Conservation (phyloP, 2,797 vertebrate species). For the Hippopotamyrus pictus region DNA sequence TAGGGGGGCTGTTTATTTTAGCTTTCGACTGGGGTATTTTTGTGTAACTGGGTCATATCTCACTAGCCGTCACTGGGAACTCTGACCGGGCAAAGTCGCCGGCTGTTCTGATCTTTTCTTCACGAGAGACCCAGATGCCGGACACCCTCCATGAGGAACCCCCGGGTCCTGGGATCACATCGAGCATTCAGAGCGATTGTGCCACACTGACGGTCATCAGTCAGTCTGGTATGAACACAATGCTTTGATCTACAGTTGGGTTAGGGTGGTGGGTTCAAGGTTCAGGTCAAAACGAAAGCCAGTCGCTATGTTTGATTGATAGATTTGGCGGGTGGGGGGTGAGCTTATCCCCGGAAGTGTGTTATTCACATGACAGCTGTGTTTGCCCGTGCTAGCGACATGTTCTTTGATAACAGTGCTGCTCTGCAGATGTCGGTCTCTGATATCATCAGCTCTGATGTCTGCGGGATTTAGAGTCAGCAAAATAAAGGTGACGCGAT, state of each 20-base stretch:
- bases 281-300: not conserved
- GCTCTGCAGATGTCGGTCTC: not conserved
- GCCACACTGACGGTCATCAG: constrained; percentile 47
- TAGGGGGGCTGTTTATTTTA: not conserved
- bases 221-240: constrained; percentile 57
- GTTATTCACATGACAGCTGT: not conserved
- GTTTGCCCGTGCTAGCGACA: not conserved
- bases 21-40: not conserved
- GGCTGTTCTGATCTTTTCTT: not conserved
- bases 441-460: not conserved
- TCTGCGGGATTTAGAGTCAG: not conserved
- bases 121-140: not conserved
- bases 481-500: not conserved
- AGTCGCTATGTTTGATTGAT: constrained; percentile 9
- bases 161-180: not conserved
- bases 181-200: constrained; percentile 49
- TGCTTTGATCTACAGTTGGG: constrained; percentile 50
- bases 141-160: not conserved
- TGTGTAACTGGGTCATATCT: not conserved
- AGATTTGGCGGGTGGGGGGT: not conserved
- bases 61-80: not conserved
- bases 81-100: not conserved
- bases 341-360: not conserved
- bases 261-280: not conserved
- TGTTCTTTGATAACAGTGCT: not conserved